Base-by-base conservation (phyloP, 1,140 invertebrate species). In the Lepidurus couesii region DNA sequence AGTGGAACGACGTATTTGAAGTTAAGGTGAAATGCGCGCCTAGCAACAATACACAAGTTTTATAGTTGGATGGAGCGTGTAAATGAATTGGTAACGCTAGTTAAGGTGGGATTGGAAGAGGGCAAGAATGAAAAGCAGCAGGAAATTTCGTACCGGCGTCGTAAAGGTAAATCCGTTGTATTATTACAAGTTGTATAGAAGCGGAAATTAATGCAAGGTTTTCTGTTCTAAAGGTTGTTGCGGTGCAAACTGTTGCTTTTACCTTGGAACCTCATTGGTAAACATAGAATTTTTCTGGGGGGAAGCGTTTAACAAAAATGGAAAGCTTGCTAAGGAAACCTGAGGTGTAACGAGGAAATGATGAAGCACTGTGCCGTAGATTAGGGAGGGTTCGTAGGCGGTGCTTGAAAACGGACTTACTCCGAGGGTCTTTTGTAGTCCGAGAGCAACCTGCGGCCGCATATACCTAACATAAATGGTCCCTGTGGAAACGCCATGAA, bases 41-140 rank as follows among this genome's bases (percentile, higher is more conserved):
- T 65, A 65, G 53, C 53, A 65, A 65, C 53, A 65, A 65, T 65
- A 65, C 53, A 65, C 53, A 65, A 13, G 53, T 65, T 65, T 65
- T 65, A 65, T 65, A 65, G 53, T 65, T 65, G 53, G 53, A 65
- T 65, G 53, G 53, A 65, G 53, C 53, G 16, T 65, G 16, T 65
- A 7, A 65, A 9, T 65, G 53, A 65, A 21, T 65, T 47, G 53
- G 53, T 65, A 65, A 21, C 53, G 53, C n/a, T 65, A 65, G 53
- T 65, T 65, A 34, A 34, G 8, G 16, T 65, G 21, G 21, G 21
- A 21, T 65, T 9, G 53, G 53, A 21, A n/a, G 13, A 11, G 16
- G 53, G 16, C 16, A 65, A 65, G 53, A 65, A 65, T 13, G 53
- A 65, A 16, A 65, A 13, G 9, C 21, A 65, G n/a, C 53, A 65